phyloP scores from a whole-genome alignment of 2,113 vertebrate genomes.

The Cyrtonyx montezumae region DNA sequence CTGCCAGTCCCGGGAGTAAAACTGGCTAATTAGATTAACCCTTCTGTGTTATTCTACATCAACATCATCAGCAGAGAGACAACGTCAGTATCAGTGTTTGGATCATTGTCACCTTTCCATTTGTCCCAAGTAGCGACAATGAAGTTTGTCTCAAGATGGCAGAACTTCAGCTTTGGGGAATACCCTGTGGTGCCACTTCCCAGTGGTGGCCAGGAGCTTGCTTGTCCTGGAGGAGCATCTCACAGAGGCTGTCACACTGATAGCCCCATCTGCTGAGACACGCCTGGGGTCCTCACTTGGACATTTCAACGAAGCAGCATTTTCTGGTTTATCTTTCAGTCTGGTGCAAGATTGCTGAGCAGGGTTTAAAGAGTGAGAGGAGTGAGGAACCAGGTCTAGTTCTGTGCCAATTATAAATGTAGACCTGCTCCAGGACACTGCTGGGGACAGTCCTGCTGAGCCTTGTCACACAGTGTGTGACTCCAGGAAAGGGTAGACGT shows the following conservation, averaged over 20 bases:
- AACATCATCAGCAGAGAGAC: not conserved
- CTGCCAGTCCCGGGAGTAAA: conserved; percentile 16
- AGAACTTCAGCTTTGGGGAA: not conserved
- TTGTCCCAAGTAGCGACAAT: not conserved
- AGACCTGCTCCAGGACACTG: not conserved
- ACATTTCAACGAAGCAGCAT: not conserved
- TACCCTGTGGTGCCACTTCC: not conserved
- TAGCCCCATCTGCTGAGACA: not conserved
- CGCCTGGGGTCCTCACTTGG: not conserved
- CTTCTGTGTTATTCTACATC: not conserved
- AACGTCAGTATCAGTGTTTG: not conserved
- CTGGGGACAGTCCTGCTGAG: not conserved
- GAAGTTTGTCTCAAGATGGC: not conserved
- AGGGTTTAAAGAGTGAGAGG: not conserved
- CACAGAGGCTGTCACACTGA: accelerated
- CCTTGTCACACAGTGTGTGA: not conserved
- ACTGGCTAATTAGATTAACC: conserved; percentile 37
- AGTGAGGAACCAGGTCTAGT: not conserved
- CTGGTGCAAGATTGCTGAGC: not conserved
- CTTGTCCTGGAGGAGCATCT: not conserved
- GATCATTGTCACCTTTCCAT: not conserved
- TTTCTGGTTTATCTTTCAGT: not conserved
- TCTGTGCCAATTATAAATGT: not conserved
- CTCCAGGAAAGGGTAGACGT: too few species aligned
- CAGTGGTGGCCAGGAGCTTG: not conserved